phyloP scores from a whole-genome alignment of 2,888 invertebrate species.

The Nephrocerus scutellatus region DNA sequence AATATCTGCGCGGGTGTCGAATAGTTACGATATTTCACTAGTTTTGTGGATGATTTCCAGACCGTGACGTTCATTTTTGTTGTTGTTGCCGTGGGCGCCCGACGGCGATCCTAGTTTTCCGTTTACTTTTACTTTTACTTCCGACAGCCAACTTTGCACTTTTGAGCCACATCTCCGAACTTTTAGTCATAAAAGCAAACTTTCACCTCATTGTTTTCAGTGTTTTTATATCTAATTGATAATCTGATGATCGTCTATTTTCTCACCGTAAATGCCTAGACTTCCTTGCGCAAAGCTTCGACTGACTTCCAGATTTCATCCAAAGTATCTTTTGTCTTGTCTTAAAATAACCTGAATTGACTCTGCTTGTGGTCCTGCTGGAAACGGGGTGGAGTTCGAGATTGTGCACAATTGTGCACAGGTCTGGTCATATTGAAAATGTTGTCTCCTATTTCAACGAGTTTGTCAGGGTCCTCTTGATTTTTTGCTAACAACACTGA shows the following conservation, averaged over 20 bases:
- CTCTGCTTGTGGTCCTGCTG: no score
- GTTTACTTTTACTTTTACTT: no score
- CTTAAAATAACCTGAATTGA: no score
- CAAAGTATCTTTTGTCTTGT: no score
- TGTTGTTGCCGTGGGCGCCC: slow-evolving; percentile 3
- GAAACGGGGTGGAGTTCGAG: no score
- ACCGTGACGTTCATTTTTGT: no score
- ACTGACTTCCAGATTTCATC: no score
- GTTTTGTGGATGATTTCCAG: slow-evolving; percentile 1
- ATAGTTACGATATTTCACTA: neutral
- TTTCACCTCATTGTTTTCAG: neutral
- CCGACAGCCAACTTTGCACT: slow-evolving; percentile 1
- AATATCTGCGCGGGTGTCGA: slow-evolving; percentile 10
- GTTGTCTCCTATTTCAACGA: slow-evolving; percentile 5
- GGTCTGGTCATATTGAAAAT: slow-evolving; percentile 5
- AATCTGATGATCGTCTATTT: no score
- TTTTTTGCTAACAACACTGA: slow-evolving; percentile 1
- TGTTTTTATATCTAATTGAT: no score
- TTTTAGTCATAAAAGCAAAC: slow-evolving; percentile 1
- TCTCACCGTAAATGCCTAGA: neutral
- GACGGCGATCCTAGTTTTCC: no score
- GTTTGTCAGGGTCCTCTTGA: slow-evolving; percentile 5
- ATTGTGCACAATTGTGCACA: slow-evolving; percentile 3
- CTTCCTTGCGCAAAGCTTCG: slow-evolving; percentile 1
- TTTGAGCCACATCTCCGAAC: slow-evolving; percentile 4